phyloP scores from a whole-genome alignment of 2,888 invertebrate species.

The Idaea dimidiata region DNA sequence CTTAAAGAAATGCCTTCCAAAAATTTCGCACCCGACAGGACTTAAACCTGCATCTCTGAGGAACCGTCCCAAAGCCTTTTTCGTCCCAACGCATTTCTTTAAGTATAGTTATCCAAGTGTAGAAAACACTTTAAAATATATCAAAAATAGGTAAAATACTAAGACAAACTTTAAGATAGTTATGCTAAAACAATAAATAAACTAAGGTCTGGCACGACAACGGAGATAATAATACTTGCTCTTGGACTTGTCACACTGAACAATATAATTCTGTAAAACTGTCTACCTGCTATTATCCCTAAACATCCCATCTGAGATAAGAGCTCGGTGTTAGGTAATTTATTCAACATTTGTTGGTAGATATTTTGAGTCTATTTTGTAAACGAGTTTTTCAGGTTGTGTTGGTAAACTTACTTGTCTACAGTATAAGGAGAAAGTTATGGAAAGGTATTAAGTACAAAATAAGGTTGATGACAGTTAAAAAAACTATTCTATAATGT shows the following conservation, averaged over 20 bases:
- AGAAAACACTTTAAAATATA: too few species aligned
- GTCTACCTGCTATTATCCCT: background rate
- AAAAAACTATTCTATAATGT: too few species aligned
- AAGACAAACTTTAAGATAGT: background rate
- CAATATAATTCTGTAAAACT: conserved; percentile 1
- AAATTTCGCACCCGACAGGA: too few species aligned
- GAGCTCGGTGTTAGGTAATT: background rate
- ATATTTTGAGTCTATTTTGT: background rate
- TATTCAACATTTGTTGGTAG: background rate
- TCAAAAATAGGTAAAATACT: background rate
- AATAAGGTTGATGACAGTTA: too few species aligned
- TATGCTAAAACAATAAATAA: background rate
- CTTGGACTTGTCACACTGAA: background rate
- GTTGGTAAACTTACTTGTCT: background rate
- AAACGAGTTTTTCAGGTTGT: background rate
- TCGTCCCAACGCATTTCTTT: too few species aligned
- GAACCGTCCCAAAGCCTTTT: too few species aligned
- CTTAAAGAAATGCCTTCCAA: too few species aligned
- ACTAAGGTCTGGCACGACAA: conserved; percentile 1
- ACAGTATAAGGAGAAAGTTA: background rate
- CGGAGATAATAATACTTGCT: background rate
- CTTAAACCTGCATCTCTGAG: too few species aligned
- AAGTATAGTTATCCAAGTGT: too few species aligned
- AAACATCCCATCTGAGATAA: background rate
- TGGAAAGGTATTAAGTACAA: too few species aligned